Evolutionary conservation across 2,888 invertebrate species (phyloP), one percentile per base, ranked within the genome.

Genomic region (Lamellibrachia columna): DNA sequence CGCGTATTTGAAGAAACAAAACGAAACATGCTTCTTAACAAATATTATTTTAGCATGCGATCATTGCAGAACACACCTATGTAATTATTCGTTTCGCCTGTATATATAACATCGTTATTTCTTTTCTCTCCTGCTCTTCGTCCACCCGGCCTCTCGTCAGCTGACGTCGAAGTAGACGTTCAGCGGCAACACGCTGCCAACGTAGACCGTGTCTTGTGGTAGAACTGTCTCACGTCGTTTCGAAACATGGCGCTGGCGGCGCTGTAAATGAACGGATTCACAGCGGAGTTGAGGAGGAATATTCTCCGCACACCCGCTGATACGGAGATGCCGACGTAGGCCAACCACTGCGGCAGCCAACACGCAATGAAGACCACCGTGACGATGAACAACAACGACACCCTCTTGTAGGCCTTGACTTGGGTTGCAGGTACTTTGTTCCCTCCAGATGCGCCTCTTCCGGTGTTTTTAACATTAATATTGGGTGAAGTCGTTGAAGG

Each of bases 201-300:
- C 75, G 6, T 75, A n/a, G 22, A 15, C 11, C 15, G 75, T n/a
- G 75, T 75, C 75, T 22, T 22, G 75, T 75, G 75, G 75, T 75
- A 75, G 75, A 75, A 75, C 22, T 75, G 75, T 75, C 22, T 75
- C 22, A 75, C 75, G 75, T 75, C 75, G 75, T 75, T 6, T 3
- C 75, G 75, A 75, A 75, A 75, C 75, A 75, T 75, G 75, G 75
- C 75, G 75, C 75, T 75, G 75, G 22, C 75, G 75, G n/a, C 75
- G 22, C 75, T 75, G 75, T 75, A 75, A 2, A 75, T 75, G 75
- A 75, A 75, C 75, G 75, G 75, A 75, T 75, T 75, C 75, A 75
- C 75, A 22, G 75, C 75, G 15, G 75, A 75, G 75, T 75, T 75
- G 75, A 75, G 75, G n/a, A 75, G 75, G 75, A 75, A 75, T 3